These are phyloP conservation scores for Drosophila hydei DNA, from an alignment of 1,140 invertebrate species.

Conservation along the genomic window DNA sequence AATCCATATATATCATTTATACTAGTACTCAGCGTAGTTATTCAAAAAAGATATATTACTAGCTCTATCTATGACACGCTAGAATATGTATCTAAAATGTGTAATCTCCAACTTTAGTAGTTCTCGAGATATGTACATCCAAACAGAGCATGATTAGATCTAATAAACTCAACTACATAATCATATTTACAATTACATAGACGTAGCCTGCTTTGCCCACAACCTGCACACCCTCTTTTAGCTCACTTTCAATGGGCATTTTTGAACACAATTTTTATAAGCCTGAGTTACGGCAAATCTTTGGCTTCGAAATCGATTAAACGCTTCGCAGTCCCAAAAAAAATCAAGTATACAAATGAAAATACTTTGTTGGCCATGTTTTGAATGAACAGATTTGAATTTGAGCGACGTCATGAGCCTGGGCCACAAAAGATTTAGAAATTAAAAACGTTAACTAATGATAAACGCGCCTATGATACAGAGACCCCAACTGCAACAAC, in stretches of 20 bases:
- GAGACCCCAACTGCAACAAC: slow-evolving; percentile 51
- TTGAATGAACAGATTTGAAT: slow-evolving; percentile 68
- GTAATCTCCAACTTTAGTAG: no score
- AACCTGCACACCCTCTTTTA: neutral
- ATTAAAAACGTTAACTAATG: slow-evolving; percentile 64
- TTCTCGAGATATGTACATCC: no score
- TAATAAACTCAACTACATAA: no score
- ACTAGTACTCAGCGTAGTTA: no score
- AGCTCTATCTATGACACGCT: no score
- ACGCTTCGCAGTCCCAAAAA: slow-evolving; percentile 45
- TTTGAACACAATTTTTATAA: neutral
- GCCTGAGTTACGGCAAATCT: slow-evolving; percentile 23
- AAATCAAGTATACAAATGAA: neutral
- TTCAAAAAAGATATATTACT: no score
- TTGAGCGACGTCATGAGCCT: slow-evolving; percentile 54
- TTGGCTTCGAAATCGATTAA: slow-evolving; percentile 71
- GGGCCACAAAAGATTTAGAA: slow-evolving; percentile 44
- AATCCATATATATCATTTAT: no score
- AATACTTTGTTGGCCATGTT: slow-evolving; percentile 23
- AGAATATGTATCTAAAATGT: no score
- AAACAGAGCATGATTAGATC: no score
- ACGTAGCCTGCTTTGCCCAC: no score
- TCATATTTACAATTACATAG: no score
- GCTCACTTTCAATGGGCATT: neutral
- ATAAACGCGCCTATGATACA: slow-evolving; percentile 49